Evolutionary conservation across 2,113 vertebrate genomes (phyloP), one percentile per base, ranked within the genome.

Genomic region (Campylomormyrus tamandua): DNA sequence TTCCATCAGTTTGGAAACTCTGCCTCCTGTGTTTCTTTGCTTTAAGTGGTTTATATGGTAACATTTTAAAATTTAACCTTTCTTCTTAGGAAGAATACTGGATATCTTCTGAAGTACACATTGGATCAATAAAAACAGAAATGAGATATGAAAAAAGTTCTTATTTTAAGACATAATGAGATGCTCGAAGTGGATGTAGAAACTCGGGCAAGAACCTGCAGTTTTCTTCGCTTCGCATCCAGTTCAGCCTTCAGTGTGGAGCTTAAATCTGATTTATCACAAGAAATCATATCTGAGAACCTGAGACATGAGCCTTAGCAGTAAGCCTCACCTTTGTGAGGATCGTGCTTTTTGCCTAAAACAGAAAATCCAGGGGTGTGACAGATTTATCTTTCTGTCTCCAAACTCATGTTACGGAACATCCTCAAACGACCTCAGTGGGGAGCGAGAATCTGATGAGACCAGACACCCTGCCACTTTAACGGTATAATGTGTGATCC

Each of bases 1-100:
- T 91, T 85, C 21, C 53, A 89, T 17, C 91, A 56, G 53, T 53
- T 45, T 91, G 90, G 31, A 45, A 89, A 46, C 83, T 49, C n/a
- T 39, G 15, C 19, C 49, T 83, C n/a, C 46, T 52, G 70, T 56
- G 35, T 77, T 27, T 39, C 3, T 83, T 53, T 89, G 24, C 53
- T 87, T 39, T n/a, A 86, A 27, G 48, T n/a, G 35, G 7, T 80
- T 80, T 17, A 7, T 19, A 84, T 4, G 45, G 83, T 21, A 10
- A 10, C 21, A 2, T 19, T 46, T 48, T 46, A n/a, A 84, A 48
- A 84, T 24, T 3, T n/a, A 46, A 84, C 24, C 2, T 84, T 31
- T 27, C 49, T 52, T 35, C 8, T 84, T n/a, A 35, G 35, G 35
- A 77, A 39, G 35, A 77, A 77, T 77, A 1, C 35, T 46, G 17